Percentiles rank a stretch among this genome's conserved stretches.
Evolutionary conservation across 1,140 invertebrate species (phyloP).

Genomic region (Trialeurodes vaporariorum): DNA sequence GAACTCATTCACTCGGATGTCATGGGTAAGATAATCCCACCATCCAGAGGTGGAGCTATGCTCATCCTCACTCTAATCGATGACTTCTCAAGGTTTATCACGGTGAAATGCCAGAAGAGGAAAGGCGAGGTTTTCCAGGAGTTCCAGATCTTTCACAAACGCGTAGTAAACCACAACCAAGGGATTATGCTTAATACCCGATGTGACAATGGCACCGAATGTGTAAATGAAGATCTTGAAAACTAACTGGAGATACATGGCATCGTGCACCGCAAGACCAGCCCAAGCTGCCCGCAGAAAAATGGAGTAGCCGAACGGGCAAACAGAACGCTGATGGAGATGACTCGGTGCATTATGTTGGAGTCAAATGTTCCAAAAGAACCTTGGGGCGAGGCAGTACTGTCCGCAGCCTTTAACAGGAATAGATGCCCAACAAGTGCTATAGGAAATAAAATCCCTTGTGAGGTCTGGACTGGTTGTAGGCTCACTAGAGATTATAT

Average conservation of each 20-base stretch:
- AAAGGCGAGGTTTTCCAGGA: background rate
- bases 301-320: background rate
- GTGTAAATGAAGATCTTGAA: background rate
- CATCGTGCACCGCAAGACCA: background rate
- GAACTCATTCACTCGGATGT: background rate
- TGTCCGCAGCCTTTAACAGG: too few relatives aligned
- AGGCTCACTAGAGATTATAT: too few relatives aligned
- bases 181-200: background rate
- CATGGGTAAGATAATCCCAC: background rate
- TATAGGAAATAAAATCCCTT: background rate
- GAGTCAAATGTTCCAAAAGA: background rate
- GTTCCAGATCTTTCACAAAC: background rate
- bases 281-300: background rate
- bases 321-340: background rate
- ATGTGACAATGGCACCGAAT: background rate
- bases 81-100: background rate
- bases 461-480: constrained; percentile 18
- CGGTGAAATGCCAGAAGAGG: background rate
- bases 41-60: background rate
- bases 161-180: background rate
- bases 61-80: background rate
- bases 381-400: background rate
- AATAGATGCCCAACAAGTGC: background rate
- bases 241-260: background rate
- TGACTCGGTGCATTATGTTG: background rate